Percentiles rank a stretch among this genome's conserved stretches.
phyloP scores from a whole-genome alignment of 1,140 invertebrate genomes.

The Cyrtorhinus lividipennis region DNA sequence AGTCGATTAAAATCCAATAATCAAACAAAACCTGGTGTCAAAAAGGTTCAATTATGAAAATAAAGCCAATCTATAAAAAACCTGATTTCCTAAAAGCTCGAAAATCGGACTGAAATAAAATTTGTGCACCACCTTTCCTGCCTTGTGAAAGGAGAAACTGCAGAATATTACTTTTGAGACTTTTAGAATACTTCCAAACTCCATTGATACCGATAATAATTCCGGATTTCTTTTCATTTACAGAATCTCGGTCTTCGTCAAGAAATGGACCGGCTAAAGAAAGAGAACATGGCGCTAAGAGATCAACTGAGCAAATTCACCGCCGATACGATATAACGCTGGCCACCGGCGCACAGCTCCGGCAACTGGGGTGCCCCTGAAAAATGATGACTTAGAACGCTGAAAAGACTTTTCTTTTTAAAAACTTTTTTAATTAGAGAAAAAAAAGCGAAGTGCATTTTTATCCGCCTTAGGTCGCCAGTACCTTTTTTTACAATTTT shows the following conservation, averaged over 20 bases:
- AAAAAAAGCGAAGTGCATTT: not conserved
- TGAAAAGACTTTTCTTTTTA: not conserved
- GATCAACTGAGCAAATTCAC: slow-evolving; percentile 73
- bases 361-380: not conserved
- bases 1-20: no score
- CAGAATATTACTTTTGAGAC: no score
- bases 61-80: no score
- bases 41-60: no score
- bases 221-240: no score
- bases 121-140: no score
- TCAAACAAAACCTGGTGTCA: no score
- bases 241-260: slow-evolving; percentile 73
- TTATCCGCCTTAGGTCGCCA: no score
- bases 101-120: no score
- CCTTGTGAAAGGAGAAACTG: no score
- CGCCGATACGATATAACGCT: slow-evolving; percentile 19
- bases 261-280: slow-evolving; percentile 74
- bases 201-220: no score
- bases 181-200: slow-evolving; percentile 19
- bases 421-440: not conserved
- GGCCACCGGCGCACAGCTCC: slow-evolving; percentile 16
- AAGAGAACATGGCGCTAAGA: slow-evolving; percentile 75
- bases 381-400: not conserved
- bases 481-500: not conserved
- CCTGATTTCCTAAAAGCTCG: no score